Conservation (phyloP, 2,888 invertebrate genomes). For the Anaspis maculata region DNA sequence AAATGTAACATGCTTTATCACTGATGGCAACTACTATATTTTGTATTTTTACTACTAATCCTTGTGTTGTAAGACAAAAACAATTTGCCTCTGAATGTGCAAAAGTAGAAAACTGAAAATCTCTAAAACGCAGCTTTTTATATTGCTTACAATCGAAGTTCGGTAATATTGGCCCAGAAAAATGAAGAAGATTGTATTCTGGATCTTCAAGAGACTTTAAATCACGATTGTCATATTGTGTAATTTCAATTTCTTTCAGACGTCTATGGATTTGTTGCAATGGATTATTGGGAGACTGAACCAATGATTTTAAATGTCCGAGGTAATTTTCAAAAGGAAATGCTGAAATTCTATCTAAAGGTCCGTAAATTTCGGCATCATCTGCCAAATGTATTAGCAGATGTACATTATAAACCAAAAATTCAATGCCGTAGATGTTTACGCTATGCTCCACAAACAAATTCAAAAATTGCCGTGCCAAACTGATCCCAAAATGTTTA, state of each 20-base stretch:
- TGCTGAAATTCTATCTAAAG: constrained; percentile 10
- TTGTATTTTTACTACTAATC: constrained; percentile 2
- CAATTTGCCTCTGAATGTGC: constrained; percentile 1
- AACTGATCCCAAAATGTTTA: constrained; percentile 3
- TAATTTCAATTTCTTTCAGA: constrained; percentile 3
- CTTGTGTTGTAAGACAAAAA: constrained; percentile 1
- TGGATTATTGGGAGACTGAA: constrained; percentile 13
- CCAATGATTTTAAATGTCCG: constrained; percentile 6
- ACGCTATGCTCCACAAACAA: constrained; percentile 12
- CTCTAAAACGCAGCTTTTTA: constrained; percentile 1
- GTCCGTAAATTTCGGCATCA: constrained; percentile 11
- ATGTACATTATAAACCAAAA: constrained; percentile 17
- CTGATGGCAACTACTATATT: constrained; percentile 1
- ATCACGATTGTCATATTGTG: not conserved
- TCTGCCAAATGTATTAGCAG: constrained; percentile 12
- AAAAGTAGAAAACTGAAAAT: constrained; percentile 1
- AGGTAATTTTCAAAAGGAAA: constrained; percentile 15
- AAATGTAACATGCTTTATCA: not conserved
- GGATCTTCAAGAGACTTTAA: not conserved
- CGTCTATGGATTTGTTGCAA: constrained; percentile 11
- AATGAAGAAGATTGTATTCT: not conserved
- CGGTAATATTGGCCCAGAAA: constrained; percentile 1
- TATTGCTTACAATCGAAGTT: not conserved
- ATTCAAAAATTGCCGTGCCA: constrained; percentile 9
- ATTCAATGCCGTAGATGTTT: constrained; percentile 9